Evolutionary conservation across 2,888 invertebrate genomes (phyloP).

Genomic region (Tetramorium bicarinatum): DNA sequence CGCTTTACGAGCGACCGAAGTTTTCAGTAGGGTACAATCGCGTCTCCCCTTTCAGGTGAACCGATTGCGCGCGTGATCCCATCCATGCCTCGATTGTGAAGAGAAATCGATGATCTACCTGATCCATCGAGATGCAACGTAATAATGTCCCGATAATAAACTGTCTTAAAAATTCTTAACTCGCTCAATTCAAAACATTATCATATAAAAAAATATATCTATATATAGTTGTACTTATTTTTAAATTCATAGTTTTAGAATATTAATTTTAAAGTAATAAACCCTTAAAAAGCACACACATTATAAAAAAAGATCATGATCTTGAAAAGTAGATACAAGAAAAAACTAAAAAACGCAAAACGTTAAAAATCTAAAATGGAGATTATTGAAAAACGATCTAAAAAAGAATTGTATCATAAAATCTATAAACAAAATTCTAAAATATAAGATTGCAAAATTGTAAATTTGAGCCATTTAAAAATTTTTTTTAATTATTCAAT

Average conservation of each 20-base stretch:
- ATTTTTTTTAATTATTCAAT: too few relatives aligned
- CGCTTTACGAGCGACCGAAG: conserved; percentile 75
- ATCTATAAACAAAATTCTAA: background rate
- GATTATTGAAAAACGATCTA: background rate
- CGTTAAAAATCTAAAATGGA: conserved; percentile 2
- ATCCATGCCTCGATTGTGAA: conserved; percentile 37
- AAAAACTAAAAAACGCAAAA: background rate
- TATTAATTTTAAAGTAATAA: background rate
- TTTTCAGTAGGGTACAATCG: conserved; percentile 64
- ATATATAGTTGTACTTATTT: background rate
- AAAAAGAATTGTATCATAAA: background rate
- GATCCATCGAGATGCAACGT: conserved; percentile 23
- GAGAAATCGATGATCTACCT: conserved; percentile 54
- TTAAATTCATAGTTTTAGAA: background rate
- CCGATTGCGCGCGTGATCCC: conserved; percentile 75
- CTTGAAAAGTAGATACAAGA: background rate
- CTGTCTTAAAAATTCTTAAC: background rate
- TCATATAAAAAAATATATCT: background rate
- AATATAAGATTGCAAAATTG: background rate
- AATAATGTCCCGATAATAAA: background rate
- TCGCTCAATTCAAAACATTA: too few relatives aligned
- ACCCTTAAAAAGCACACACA: background rate
- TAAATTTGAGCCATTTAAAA: background rate
- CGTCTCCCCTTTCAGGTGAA: conserved; percentile 74
- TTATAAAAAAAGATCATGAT: background rate